Evolutionary conservation across 2,113 vertebrate genomes (phyloP).

Genomic region (Ancistrus triradiatus): DNA sequence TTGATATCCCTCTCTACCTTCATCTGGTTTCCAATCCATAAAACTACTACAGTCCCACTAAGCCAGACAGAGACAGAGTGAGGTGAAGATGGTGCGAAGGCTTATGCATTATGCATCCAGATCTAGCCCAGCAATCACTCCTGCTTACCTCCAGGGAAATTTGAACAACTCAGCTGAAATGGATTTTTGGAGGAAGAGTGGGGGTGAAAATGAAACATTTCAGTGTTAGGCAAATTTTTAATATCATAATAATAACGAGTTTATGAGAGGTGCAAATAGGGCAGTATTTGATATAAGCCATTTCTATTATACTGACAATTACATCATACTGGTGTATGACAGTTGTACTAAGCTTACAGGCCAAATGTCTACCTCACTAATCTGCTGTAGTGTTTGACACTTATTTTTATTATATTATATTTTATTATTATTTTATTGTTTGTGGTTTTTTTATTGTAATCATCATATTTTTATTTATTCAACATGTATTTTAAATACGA

Average conservation of each 20-base stretch:
- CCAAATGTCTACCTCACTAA: conserved; percentile 8
- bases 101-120: conserved; percentile 46
- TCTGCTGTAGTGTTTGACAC: too few species aligned
- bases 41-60: conserved; percentile 31
- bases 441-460: too few species aligned
- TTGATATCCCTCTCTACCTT: conserved; percentile 1
- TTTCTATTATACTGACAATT: conserved; percentile 24
- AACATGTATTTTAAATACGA: too few species aligned
- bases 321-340: conserved; percentile 8
- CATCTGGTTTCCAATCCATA: conserved; percentile 38
- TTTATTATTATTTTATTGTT: too few species aligned
- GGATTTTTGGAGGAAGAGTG: conserved; percentile 25
- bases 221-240: conserved; percentile 31
- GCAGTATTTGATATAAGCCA: not conserved
- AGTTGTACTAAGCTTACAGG: not conserved
- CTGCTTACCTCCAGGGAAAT: conserved; percentile 37
- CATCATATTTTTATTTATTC: too few species aligned
- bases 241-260: conserved; percentile 8
- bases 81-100: conserved; percentile 25
- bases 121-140: conserved; percentile 42
- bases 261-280: not conserved
- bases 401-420: too few species aligned
- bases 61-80: conserved; percentile 13
- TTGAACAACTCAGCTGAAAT: conserved; percentile 43
- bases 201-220: conserved; percentile 40